Evolutionary conservation across 2,888 invertebrate species (phyloP).

Genomic region (Ophion obscuratus): DNA sequence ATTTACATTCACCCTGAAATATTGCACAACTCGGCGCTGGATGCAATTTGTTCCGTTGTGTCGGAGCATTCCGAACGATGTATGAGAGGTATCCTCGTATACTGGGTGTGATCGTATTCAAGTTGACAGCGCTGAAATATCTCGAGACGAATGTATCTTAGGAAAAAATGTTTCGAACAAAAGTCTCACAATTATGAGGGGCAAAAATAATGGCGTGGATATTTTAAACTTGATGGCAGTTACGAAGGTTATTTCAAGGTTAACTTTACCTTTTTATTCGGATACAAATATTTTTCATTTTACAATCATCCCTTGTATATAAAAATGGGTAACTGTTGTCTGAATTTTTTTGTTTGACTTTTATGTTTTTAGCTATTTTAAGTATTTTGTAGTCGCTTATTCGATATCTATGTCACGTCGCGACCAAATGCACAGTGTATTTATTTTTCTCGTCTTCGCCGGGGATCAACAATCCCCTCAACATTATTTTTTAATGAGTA

Average conservation of each 20-base stretch:
- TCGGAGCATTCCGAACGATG: constrained; percentile 52
- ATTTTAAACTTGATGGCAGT: background rate
- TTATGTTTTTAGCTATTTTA: background rate
- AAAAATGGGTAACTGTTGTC: background rate
- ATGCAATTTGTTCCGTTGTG: constrained; percentile 76
- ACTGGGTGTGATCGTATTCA: background rate
- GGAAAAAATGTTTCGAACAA: too few relatives aligned
- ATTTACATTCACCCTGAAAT: constrained; percentile 77
- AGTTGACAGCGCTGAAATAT: background rate
- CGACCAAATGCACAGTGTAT: too few relatives aligned
- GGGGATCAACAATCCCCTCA: too few relatives aligned
- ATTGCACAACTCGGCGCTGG: constrained; percentile 71
- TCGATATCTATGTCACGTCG: constrained; percentile 66
- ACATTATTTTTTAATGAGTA: too few relatives aligned
- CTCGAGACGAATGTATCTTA: too few relatives aligned
- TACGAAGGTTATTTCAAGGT: background rate
- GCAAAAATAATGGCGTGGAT: background rate
- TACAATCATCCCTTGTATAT: background rate
- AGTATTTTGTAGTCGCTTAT: constrained; percentile 56
- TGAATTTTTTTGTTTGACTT: background rate
- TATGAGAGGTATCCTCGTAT: constrained; percentile 10
- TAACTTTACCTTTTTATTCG: background rate
- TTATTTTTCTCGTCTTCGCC: too few relatives aligned
- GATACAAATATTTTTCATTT: background rate
- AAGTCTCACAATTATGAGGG: background rate